A percentile compares a stretch with the other conserved stretches of the same genome.
phyloP scores from a whole-genome alignment of 64 coral and sea anemone genomes.

The Actinia equina region DNA sequence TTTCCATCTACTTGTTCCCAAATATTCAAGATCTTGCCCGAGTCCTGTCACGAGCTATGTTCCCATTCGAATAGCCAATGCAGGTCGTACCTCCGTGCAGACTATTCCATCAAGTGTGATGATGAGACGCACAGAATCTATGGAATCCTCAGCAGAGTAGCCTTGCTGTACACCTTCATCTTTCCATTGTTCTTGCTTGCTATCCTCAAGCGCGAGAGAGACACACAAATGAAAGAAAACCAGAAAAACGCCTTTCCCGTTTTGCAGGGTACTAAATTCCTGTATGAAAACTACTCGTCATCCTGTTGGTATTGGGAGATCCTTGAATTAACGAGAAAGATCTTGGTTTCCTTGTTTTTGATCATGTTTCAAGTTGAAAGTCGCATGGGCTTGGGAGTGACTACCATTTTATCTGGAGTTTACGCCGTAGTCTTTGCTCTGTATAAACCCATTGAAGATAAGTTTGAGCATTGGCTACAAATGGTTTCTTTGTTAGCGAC shows the following conservation, averaged over 20 bases:
- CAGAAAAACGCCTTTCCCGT: not conserved
- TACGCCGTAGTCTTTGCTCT: constrained; percentile 36
- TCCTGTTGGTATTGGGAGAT: constrained; percentile 54
- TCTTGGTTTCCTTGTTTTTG: constrained; percentile 6
- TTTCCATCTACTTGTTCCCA: constrained; percentile 6
- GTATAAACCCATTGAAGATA: constrained; percentile 1
- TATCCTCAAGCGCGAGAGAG: not conserved
- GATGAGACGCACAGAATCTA: not conserved
- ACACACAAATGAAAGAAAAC: not conserved
- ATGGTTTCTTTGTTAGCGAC: constrained; percentile 36
- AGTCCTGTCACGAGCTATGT: not conserved
- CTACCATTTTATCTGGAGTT: constrained; percentile 12
- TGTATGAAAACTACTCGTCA: constrained; percentile 11
- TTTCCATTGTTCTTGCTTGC: not conserved
- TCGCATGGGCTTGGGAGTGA: constrained; percentile 21
- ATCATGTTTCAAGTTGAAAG: constrained; percentile 16
- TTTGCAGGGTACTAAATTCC: not conserved
- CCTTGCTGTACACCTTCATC: not conserved
- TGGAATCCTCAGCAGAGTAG: not conserved
- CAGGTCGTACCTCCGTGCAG: not conserved
- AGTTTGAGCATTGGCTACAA: constrained; percentile 43
- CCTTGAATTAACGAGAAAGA: constrained; percentile 32
- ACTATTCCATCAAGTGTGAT: constrained; percentile 1
- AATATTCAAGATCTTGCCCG: constrained; percentile 1
- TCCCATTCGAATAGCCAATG: not conserved